phyloP scores from a whole-genome alignment of 1,140 invertebrate genomes.

The Coptotermes formosanus region DNA sequence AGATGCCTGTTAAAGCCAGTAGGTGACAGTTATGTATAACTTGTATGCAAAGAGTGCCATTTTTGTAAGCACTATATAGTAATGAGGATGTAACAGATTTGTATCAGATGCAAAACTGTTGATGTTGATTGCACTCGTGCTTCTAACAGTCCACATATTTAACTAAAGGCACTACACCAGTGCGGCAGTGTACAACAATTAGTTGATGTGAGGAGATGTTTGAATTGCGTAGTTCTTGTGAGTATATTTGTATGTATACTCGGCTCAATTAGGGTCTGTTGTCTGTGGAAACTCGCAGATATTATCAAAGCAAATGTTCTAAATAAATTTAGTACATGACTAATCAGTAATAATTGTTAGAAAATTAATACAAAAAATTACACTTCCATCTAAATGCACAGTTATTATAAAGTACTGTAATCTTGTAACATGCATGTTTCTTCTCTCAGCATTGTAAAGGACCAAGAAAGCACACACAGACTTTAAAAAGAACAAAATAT shows the following conservation, averaged over 20 bases:
- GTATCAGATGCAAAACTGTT: too few relatives aligned
- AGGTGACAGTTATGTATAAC: too few relatives aligned
- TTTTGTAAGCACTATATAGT: too few relatives aligned
- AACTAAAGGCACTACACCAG: background rate
- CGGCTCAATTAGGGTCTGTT: constrained; percentile 2
- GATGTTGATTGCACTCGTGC: background rate
- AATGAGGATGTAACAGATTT: too few relatives aligned
- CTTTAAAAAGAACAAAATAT: background rate
- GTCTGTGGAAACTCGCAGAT: constrained; percentile 9
- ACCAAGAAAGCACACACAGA: background rate
- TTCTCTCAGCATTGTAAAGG: background rate
- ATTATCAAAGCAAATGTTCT: constrained; percentile 15
- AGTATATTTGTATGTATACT: background rate
- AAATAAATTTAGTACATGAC: constrained; percentile 11
- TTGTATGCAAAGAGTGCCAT: too few relatives aligned
- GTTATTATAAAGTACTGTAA: background rate
- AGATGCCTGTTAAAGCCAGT: too few relatives aligned
- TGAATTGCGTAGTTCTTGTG: background rate
- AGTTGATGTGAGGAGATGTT: background rate
- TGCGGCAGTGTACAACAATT: background rate
- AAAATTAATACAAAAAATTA: background rate
- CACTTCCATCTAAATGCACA: background rate
- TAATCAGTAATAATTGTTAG: background rate
- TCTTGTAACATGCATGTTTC: background rate
- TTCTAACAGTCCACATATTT: background rate